phyloP scores from a whole-genome alignment of 1,140 invertebrate species.

The Aphelinus certus region DNA sequence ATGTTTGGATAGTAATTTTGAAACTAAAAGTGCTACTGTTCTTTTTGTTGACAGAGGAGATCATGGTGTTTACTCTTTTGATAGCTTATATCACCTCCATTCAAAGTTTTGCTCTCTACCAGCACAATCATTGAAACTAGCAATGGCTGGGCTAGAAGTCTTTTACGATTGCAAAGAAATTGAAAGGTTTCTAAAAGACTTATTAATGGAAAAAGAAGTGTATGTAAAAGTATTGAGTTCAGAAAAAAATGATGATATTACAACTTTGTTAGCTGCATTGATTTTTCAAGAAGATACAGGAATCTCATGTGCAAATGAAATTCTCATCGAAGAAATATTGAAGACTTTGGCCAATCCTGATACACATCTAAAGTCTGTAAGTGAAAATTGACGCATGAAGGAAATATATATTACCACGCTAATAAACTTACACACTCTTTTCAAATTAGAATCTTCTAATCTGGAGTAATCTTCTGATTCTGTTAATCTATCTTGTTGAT shows the following conservation, averaged over 20 bases:
- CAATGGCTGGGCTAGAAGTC: constrained; percentile 5
- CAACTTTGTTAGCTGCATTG: background rate
- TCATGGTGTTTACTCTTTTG: background rate
- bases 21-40: background rate
- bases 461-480: no score
- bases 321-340: constrained; percentile 3
- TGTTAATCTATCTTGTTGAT: no score
- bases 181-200: background rate
- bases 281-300: constrained; percentile 2
- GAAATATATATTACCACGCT: no score
- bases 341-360: background rate
- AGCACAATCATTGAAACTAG: background rate
- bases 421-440: no score
- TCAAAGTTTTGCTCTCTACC: background rate
- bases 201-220: constrained; percentile 4
- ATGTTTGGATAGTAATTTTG: constrained; percentile 1
- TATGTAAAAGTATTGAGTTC: background rate
- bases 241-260: background rate
- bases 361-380: background rate
- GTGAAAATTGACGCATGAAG: background rate
- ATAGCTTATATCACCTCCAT: background rate
- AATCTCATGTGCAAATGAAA: constrained; percentile 1
- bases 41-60: constrained; percentile 18
- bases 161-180: constrained; percentile 7
- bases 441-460: no score